Conservation (phyloP, 2,797 vertebrate species). For the Ctenosaura bakeri region DNA sequence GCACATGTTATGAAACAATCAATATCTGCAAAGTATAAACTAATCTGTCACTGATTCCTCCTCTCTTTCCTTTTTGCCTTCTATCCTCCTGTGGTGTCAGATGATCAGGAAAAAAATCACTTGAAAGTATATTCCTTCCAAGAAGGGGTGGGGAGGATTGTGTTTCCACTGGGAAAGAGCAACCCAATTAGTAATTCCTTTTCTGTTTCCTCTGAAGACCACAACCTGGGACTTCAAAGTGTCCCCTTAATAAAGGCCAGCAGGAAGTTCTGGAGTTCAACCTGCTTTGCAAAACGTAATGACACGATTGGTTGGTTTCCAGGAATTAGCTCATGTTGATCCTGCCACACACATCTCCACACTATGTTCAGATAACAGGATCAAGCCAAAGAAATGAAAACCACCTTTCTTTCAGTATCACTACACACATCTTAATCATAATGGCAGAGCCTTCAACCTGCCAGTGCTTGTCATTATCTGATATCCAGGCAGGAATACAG, state of each 20-base stretch:
- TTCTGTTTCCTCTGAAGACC: constrained; percentile 34
- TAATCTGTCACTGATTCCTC: neutral
- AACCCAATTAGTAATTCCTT: constrained; percentile 32
- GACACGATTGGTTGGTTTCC: constrained; percentile 61
- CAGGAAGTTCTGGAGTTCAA: constrained; percentile 48
- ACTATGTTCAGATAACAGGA: constrained; percentile 54
- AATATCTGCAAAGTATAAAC: neutral
- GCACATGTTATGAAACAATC: neutral
- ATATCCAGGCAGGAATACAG: constrained; percentile 38
- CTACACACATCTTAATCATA: constrained; percentile 35
- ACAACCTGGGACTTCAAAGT: constrained; percentile 53
- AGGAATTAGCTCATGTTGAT: constrained; percentile 67
- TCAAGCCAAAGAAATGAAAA: constrained; percentile 57
- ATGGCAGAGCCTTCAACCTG: constrained; percentile 42
- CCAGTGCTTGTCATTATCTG: constrained; percentile 30
- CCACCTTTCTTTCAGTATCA: constrained; percentile 53
- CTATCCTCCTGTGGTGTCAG: neutral
- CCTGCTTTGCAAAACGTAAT: constrained; percentile 50
- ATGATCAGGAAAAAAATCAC: neutral
- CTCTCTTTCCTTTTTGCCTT: neutral
- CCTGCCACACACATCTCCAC: constrained; percentile 44
- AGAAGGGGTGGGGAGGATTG: neutral
- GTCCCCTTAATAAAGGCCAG: constrained; percentile 60
- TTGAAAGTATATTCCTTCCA: constrained; percentile 3
- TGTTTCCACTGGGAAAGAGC: constrained; percentile 32